Percentiles rank a stretch among this genome's conserved stretches.
Conservation (phyloP, 2,888 invertebrate species). For the Chesias legatella region DNA sequence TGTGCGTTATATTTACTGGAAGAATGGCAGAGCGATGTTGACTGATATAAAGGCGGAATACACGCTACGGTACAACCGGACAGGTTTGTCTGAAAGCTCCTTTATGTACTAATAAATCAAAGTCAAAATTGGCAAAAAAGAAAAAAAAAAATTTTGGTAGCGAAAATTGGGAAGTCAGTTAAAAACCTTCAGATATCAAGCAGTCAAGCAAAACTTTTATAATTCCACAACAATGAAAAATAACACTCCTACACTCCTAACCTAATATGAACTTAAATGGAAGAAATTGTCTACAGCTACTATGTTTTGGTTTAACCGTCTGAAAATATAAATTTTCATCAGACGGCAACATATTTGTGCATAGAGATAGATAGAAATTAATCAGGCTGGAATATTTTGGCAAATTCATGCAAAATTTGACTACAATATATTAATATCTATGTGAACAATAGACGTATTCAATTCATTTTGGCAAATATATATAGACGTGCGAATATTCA, state of each 20-base stretch:
- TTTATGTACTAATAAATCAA: too few species aligned
- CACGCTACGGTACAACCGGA: too few species aligned
- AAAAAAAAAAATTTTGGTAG: too few species aligned
- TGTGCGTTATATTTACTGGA: too few species aligned
- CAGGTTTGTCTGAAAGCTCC: too few species aligned
- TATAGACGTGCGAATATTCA: slow-evolving; percentile 37
- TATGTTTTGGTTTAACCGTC: slow-evolving; percentile 50
- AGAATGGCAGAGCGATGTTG: too few species aligned
- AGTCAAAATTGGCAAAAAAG: too few species aligned
- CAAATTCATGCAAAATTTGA: slow-evolving; percentile 29
- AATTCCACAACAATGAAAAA: slow-evolving; percentile 40
- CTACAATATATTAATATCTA: slow-evolving; percentile 29
- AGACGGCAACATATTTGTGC: slow-evolving; percentile 53
- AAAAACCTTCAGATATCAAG: neutral
- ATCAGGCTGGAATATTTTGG: slow-evolving; percentile 22
- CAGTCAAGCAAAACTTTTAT: slow-evolving; percentile 32
- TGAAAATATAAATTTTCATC: slow-evolving; percentile 20
- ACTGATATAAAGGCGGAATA: too few species aligned
- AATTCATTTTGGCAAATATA: slow-evolving; percentile 53
- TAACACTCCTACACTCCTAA: slow-evolving; percentile 42
- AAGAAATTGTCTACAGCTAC: slow-evolving; percentile 52
- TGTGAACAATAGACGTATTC: slow-evolving; percentile 42
- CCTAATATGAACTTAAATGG: slow-evolving; percentile 59
- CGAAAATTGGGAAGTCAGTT: too few species aligned
- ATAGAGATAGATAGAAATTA: slow-evolving; percentile 22